Evolutionary conservation across 2,888 invertebrate species (phyloP), one percentile per base, ranked within the genome.

Genomic region (Diarsia rubi): DNA sequence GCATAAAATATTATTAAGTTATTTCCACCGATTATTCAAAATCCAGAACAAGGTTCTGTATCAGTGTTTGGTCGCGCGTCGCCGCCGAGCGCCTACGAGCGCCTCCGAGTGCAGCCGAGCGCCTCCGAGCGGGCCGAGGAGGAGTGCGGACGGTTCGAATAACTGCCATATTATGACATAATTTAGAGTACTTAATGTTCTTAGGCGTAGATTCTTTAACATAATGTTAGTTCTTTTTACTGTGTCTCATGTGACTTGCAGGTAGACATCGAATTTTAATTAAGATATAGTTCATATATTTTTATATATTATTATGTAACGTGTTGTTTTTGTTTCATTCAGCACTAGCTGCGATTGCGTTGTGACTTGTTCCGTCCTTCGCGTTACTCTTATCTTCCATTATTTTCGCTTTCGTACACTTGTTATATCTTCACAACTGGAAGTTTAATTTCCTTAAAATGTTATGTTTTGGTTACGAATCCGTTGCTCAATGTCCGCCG

Each of bases 131-230:
- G 94, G 92, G 94, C 95, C 94, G 91, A 90, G 94, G 92, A 94
- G 94, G 93, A 92, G 93, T 93, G 94, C 95, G 93, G 94, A 95
- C 94, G 96, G 95, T 95, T 96, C 95, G 95, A 94, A 93, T 94
- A 96, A 96, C 96, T 96, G 96, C 96, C 96, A 96, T 96, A 96
- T 96, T 96, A 96, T 94, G 93, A 96, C 96, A 95, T 96, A 96
- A 92, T 95, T 95, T 96, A 95, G 94, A 92, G 89, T 94, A 95
- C 93, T 92, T 94, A 92, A 92, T 91, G 91, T 92, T 91, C 90
- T 94, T 96, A 96, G 95, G 81, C 90, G 86, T 95, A 96, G 94
- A 92, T 90, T 92, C 90, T 93, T 94, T 93, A 92, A 90, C 91
- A 88, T 88, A 81, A 87, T 73, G 84, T 82, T 94, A 94, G 91